phyloP scores from a whole-genome alignment of 2,113 vertebrate genomes.

The Atherinomorus stipes region DNA sequence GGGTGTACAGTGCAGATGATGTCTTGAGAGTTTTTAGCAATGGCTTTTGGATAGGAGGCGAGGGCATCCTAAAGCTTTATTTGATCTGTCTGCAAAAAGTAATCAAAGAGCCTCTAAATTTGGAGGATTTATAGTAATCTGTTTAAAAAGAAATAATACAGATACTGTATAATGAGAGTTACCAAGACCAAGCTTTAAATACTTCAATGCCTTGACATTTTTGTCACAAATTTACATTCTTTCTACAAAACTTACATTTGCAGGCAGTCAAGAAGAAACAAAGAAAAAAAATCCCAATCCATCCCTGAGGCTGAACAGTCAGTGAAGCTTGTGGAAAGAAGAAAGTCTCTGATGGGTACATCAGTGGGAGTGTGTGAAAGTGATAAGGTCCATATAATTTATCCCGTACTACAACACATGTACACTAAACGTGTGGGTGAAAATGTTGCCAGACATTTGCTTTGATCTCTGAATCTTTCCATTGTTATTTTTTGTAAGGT shows the following conservation, averaged over 20 bases:
- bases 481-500: slow-evolving; percentile 21
- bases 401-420: slow-evolving; percentile 37
- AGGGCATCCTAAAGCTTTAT: background rate
- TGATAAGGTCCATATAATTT: slow-evolving; percentile 48
- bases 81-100: background rate
- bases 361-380: slow-evolving; percentile 40
- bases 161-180: too few species aligned
- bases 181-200: too few species aligned
- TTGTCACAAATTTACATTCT: too few species aligned
- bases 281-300: too few species aligned
- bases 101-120: too few species aligned
- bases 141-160: too few species aligned
- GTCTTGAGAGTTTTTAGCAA: too few species aligned
- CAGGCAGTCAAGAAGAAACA: too few species aligned
- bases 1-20: background rate
- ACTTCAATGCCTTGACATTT: too few species aligned
- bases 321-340: slow-evolving; percentile 13
- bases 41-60: background rate
- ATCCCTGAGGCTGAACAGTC: too few species aligned
- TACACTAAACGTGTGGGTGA: slow-evolving; percentile 58
- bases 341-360: slow-evolving; percentile 35
- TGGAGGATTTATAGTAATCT: too few species aligned
- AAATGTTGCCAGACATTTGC: slow-evolving; percentile 47
- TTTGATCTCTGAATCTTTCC: slow-evolving; percentile 62
- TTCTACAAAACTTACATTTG: too few species aligned